Percentiles rank a stretch among this genome's conserved stretches.
phyloP scores from a whole-genome alignment of 2,888 invertebrate species.

The Epinotia brunnichana region DNA sequence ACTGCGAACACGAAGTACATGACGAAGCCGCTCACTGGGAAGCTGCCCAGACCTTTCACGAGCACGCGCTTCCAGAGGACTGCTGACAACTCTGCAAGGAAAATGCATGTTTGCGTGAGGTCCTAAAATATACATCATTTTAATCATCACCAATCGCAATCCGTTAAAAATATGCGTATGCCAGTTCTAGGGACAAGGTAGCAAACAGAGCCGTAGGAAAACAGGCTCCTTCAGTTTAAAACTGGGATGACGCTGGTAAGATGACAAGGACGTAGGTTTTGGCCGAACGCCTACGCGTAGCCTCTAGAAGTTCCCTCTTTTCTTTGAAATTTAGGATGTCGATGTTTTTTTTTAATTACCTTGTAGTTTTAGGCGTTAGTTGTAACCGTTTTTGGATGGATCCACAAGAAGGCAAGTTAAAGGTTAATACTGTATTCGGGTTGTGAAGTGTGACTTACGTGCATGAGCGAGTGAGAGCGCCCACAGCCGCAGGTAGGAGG shows the following conservation, averaged over 20 bases:
- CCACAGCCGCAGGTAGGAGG: constrained; percentile 95
- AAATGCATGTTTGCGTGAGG: too few species aligned
- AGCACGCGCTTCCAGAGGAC: constrained; percentile 90
- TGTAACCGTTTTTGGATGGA: too few species aligned
- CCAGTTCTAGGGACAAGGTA: too few species aligned
- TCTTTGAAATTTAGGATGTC: too few species aligned
- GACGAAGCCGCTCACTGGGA: constrained; percentile 71
- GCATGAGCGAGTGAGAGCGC: constrained; percentile 95
- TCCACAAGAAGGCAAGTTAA: too few species aligned
- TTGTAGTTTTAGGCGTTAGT: too few species aligned
- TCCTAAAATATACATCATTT: too few species aligned
- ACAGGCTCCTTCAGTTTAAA: background rate
- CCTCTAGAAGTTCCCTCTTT: too few species aligned
- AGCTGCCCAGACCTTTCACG: constrained; percentile 74
- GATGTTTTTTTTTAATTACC: too few species aligned
- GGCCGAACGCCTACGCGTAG: too few species aligned
- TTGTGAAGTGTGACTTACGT: constrained; percentile 84
- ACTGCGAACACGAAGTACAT: constrained; percentile 87
- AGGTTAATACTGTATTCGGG: background rate
- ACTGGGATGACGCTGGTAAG: too few species aligned
- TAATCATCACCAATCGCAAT: background rate
- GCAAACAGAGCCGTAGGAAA: background rate
- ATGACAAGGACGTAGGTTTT: too few species aligned
- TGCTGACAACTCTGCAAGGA: constrained; percentile 90
- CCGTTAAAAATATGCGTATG: background rate